Conservation (phyloP, 2,797 vertebrate genomes). For the Dendrocincla tyrannina region DNA sequence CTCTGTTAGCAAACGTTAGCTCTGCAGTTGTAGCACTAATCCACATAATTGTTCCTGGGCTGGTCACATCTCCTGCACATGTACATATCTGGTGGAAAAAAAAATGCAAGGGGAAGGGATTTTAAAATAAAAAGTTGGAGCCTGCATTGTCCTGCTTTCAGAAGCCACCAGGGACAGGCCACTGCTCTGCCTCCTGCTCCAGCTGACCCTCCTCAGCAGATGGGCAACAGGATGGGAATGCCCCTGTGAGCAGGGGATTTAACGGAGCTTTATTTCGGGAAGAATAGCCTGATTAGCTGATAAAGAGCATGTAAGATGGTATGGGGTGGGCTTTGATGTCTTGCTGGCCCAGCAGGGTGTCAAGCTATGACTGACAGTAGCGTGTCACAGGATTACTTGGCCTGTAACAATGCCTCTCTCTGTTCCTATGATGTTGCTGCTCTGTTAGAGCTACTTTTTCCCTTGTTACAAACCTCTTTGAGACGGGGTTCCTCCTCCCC, state of each 20-base stretch:
- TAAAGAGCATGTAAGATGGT: slow-evolving; percentile 82
- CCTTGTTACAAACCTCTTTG: slow-evolving; percentile 58
- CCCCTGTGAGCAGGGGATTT: slow-evolving; percentile 80
- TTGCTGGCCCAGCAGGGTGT: slow-evolving; percentile 73
- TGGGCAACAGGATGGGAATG: slow-evolving; percentile 77
- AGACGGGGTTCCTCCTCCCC: slow-evolving; percentile 40
- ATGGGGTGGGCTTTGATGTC: slow-evolving; percentile 81
- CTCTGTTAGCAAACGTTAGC: not conserved
- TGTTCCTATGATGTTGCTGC: slow-evolving; percentile 72
- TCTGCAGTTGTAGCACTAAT: slow-evolving; percentile 10
- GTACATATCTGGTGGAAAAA: not conserved
- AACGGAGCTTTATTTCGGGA: slow-evolving; percentile 77
- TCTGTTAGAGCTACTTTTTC: slow-evolving; percentile 62
- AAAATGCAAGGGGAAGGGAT: not conserved
- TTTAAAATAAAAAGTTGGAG: slow-evolving; percentile 40
- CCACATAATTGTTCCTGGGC: not conserved
- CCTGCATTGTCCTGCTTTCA: slow-evolving; percentile 71
- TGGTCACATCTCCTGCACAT: not conserved
- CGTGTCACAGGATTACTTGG: slow-evolving; percentile 80
- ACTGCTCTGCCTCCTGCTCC: slow-evolving; percentile 68
- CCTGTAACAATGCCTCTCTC: slow-evolving; percentile 64
- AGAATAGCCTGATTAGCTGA: slow-evolving; percentile 82
- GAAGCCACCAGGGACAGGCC: slow-evolving; percentile 72
- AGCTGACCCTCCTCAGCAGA: slow-evolving; percentile 78
- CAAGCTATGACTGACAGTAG: slow-evolving; percentile 74